phyloP scores from a whole-genome alignment of 2,113 vertebrate species.

The Pachypanchax playfairii region DNA sequence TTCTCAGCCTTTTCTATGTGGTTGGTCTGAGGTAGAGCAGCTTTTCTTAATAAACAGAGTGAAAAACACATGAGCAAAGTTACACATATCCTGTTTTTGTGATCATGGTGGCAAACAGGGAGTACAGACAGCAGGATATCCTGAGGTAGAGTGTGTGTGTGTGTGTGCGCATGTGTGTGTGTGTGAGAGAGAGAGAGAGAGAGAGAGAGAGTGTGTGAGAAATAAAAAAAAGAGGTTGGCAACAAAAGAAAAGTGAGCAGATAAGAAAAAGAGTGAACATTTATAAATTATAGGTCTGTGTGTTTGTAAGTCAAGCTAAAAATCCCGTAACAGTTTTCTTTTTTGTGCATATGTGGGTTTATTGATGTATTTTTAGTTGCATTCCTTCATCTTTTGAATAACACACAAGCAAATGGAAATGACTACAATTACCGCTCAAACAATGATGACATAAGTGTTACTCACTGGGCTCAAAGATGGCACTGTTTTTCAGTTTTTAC shows the following conservation, averaged over 20 bases:
- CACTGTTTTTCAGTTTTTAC: too few species aligned
- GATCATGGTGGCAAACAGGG: slow-evolving; percentile 39
- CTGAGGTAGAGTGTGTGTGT: slow-evolving; percentile 27
- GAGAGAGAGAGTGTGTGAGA: too few species aligned
- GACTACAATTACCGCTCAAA: too few species aligned
- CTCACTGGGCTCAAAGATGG: too few species aligned
- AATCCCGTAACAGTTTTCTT: slow-evolving; percentile 11
- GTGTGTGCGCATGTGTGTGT: slow-evolving; percentile 15
- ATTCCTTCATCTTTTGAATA: slow-evolving; percentile 11
- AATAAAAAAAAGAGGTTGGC: neutral
- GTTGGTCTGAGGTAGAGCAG: slow-evolving; percentile 35
- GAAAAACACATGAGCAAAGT: slow-evolving; percentile 3
- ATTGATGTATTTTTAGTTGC: neutral
- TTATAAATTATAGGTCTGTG: neutral
- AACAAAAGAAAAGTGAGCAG: slow-evolving; percentile 11
- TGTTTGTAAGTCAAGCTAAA: neutral
- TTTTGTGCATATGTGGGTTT: neutral
- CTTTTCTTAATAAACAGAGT: slow-evolving; percentile 17
- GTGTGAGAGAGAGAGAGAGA: neutral
- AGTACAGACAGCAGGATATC: slow-evolving; percentile 65
- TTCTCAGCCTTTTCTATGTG: slow-evolving; percentile 46
- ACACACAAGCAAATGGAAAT: too few species aligned
- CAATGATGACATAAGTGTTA: too few species aligned
- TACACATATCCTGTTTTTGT: slow-evolving; percentile 56
- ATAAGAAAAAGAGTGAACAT: too few species aligned